phyloP scores from a whole-genome alignment of 2,113 vertebrate genomes.

The Elachura formosa region DNA sequence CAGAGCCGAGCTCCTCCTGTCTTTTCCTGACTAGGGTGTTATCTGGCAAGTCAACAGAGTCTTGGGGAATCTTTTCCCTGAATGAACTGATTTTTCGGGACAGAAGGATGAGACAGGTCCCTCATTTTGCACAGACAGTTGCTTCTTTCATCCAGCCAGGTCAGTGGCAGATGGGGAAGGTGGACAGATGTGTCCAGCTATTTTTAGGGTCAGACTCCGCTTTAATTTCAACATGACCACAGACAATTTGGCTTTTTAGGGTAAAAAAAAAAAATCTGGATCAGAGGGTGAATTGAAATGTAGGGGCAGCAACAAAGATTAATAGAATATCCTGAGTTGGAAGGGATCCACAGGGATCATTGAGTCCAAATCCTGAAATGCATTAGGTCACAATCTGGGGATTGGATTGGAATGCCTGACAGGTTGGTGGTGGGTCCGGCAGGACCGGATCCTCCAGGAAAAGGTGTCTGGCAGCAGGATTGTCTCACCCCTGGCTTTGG shows the following conservation, averaged over 20 bases:
- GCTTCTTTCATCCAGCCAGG: background rate
- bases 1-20: background rate
- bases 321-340: background rate
- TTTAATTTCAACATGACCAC: background rate
- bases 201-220: background rate
- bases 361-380: background rate
- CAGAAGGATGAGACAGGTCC: background rate
- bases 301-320: background rate
- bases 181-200: background rate
- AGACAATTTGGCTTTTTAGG: background rate
- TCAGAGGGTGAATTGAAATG: background rate
- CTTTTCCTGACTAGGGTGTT: background rate
- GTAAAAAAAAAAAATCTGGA: background rate
- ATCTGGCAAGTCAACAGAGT: background rate
- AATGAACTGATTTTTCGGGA: background rate
- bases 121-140: background rate
- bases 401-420: background rate
- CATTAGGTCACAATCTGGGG: background rate
- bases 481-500: background rate
- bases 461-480: background rate
- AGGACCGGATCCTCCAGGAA: background rate
- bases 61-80: background rate
- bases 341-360: background rate
- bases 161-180: background rate
- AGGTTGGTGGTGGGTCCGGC: rapidly evolving